Percentiles rank a stretch among this genome's conserved stretches.
Evolutionary conservation across 1,140 invertebrate genomes (phyloP).

Genomic region (Halictus rubicundus): DNA sequence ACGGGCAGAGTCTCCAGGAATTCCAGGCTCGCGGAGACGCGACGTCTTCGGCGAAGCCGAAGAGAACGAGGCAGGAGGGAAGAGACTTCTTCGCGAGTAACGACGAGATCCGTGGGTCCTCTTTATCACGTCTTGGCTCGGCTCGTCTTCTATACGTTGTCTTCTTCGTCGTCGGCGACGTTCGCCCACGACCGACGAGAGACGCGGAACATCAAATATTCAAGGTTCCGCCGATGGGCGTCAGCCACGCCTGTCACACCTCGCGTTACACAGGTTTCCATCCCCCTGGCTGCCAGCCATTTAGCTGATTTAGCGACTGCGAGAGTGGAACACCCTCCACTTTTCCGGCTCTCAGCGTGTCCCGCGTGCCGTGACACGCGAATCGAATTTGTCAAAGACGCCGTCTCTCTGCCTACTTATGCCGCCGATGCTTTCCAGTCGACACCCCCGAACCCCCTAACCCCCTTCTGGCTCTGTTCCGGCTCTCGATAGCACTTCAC

Average conservation of each 20-base stretch:
- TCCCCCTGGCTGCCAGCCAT: constrained; percentile 62
- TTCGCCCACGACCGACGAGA: constrained; percentile 39
- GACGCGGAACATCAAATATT: constrained; percentile 68
- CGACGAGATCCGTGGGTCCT: constrained; percentile 39
- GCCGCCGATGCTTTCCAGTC: constrained; percentile 57
- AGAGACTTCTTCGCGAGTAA: constrained; percentile 33
- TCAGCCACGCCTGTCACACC: constrained; percentile 65
- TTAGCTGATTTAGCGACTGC: constrained; percentile 72
- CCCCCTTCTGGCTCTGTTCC: constrained; percentile 46
- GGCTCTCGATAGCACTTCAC: constrained; percentile 22
- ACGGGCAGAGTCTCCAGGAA: neutral
- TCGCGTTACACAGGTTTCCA: constrained; percentile 67
- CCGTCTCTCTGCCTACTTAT: constrained; percentile 66
- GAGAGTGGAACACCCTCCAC: constrained; percentile 65
- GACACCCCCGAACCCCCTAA: constrained; percentile 46
- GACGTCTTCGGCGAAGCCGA: constrained; percentile 45
- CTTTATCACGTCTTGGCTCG: constrained; percentile 52
- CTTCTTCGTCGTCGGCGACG: constrained; percentile 25
- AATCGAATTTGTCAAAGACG: constrained; percentile 79
- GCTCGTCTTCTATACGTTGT: too few species aligned
- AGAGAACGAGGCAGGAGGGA: neutral
- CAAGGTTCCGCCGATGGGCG: constrained; percentile 61
- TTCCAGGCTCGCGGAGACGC: constrained; percentile 15
- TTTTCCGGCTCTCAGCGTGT: constrained; percentile 72
- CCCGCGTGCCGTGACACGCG: constrained; percentile 74